phyloP scores from a whole-genome alignment of 2,888 invertebrate species.

The Acanthosepion pharaonis region DNA sequence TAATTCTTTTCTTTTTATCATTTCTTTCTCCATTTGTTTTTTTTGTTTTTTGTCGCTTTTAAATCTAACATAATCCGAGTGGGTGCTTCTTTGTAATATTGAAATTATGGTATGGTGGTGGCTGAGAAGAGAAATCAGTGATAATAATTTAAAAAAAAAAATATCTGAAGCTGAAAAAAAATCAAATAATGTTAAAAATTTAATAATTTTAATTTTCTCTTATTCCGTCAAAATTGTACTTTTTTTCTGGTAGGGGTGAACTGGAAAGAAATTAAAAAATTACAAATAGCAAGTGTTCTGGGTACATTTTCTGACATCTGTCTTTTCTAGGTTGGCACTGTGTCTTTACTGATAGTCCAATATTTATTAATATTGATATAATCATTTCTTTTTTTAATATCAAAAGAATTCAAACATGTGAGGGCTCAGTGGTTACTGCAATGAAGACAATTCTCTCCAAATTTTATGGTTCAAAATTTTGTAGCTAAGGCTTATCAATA shows the following conservation, averaged over 20 bases:
- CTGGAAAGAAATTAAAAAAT: background rate
- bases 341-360: background rate
- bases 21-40: background rate
- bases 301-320: slow-evolving; percentile 21
- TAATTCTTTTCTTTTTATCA: background rate
- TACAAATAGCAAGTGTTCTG: background rate
- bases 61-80: background rate
- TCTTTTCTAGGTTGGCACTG: background rate
- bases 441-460: background rate
- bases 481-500: too few species aligned
- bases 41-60: too few species aligned
- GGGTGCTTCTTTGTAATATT: background rate
- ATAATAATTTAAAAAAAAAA: background rate
- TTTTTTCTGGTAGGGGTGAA: background rate
- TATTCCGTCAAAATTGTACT: background rate
- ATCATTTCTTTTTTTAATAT: background rate
- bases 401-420: background rate
- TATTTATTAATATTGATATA: background rate
- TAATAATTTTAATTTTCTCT: background rate
- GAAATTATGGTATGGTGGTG: background rate
- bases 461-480: background rate
- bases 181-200: background rate
- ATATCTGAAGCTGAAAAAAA: background rate
- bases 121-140: background rate
- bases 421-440: background rate